Percentiles rank a stretch among this genome's conserved stretches.
Conservation (phyloP, 2,113 vertebrate species). For the Pedionomus torquatus region DNA sequence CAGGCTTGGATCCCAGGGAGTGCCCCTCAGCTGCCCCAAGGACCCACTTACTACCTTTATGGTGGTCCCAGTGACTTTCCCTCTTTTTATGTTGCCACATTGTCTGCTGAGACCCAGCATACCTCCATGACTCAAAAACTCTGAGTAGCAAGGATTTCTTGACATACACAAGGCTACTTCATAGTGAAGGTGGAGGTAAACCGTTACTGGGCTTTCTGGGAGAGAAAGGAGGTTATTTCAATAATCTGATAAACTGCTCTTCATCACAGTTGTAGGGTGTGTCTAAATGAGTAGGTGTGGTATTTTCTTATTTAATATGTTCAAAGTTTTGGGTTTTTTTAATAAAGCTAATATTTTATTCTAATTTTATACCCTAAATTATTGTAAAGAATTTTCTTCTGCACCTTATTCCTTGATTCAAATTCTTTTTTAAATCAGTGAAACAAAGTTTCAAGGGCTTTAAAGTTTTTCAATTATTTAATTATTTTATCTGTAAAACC, state of each 20-base stretch:
- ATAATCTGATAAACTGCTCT: background rate
- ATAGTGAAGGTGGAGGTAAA: background rate
- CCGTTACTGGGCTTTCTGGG: background rate
- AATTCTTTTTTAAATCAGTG: background rate
- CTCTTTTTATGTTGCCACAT: accelerated
- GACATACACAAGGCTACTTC: accelerated
- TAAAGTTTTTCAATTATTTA: background rate
- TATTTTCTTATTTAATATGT: background rate
- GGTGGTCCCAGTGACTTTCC: accelerated
- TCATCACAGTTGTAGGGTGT: background rate
- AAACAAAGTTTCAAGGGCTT: background rate
- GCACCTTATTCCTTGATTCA: background rate
- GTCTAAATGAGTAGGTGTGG: background rate
- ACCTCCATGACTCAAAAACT: accelerated
- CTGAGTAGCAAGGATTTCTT: accelerated
- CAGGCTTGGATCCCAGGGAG: accelerated
- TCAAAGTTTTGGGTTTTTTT: background rate
- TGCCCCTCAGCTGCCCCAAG: accelerated
- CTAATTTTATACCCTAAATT: background rate
- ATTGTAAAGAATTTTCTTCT: background rate
- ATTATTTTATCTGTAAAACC: background rate
- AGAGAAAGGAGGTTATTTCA: background rate
- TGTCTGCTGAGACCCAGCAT: background rate
- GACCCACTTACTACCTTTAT: accelerated
- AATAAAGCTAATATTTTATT: background rate